Percentiles rank a stretch among this genome's conserved stretches.
Evolutionary conservation across 2,797 vertebrate genomes (phyloP).

Genomic region (Bovichtus variegatus): DNA sequence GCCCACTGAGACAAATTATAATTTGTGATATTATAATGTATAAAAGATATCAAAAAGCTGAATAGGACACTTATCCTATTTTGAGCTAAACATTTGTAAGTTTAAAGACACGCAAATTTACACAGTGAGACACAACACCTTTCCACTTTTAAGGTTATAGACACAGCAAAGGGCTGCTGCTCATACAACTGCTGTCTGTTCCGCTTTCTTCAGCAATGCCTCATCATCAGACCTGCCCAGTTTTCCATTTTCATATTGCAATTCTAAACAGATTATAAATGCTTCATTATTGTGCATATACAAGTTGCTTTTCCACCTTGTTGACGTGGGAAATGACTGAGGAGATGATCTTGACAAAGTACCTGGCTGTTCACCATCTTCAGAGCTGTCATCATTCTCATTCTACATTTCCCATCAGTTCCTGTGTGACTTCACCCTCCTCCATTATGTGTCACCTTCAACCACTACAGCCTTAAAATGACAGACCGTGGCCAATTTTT

Average conservation of each 20-base stretch:
- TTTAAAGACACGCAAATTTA: no score
- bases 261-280: constrained; percentile 29
- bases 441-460: constrained; percentile 56
- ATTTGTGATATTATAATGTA: no score
- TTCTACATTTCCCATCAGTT: not conserved
- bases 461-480: constrained; percentile 46
- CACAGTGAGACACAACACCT: not conserved
- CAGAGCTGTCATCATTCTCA: constrained; percentile 36
- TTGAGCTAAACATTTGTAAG: no score
- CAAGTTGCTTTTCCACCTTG: constrained; percentile 2
- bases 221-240: not conserved
- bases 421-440: constrained; percentile 21
- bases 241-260: constrained; percentile 10
- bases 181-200: not conserved
- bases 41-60: no score
- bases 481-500: constrained; percentile 28
- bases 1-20: no score
- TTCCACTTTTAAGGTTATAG: constrained; percentile 2
- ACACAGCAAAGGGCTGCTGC: not conserved
- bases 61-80: no score
- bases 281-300: constrained; percentile 5
- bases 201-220: not conserved
- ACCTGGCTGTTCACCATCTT: constrained; percentile 34
- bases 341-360: constrained; percentile 24
- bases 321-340: constrained; percentile 8